A percentile compares a stretch with the other conserved stretches of the same genome.
Conservation (phyloP, 2,113 vertebrate genomes). For the Turdus rufiventris region DNA sequence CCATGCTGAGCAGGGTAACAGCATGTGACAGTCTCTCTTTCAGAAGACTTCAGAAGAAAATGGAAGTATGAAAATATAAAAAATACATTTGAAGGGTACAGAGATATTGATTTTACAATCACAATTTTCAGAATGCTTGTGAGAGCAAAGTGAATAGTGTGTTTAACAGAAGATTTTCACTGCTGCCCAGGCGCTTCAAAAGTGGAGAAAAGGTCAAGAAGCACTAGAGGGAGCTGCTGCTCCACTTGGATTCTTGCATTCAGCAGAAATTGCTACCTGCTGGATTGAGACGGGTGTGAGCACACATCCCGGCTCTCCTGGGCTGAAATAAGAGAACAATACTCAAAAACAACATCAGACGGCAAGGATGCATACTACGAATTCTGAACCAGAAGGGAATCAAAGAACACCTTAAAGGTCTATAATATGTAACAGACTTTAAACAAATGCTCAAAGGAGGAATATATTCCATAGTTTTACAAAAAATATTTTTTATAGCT, state of each 20-base stretch:
- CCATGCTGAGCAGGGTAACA: background rate
- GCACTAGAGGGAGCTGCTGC: slow-evolving; percentile 79
- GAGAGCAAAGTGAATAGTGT: background rate
- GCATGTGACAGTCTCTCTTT: background rate
- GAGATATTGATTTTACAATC: background rate
- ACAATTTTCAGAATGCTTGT: background rate
- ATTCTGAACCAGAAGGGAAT: background rate
- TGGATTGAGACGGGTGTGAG: slow-evolving; percentile 18
- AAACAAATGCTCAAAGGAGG: background rate
- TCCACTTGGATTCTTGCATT: background rate
- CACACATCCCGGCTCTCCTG: background rate
- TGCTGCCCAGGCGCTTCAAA: background rate
- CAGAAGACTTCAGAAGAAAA: background rate
- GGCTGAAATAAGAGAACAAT: slow-evolving; percentile 8
- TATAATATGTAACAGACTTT: slow-evolving; percentile 34
- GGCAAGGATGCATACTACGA: slow-evolving; percentile 10
- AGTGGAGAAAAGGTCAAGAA: background rate
- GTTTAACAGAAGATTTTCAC: background rate
- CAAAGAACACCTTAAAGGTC: slow-evolving; percentile 9
- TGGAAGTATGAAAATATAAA: background rate
- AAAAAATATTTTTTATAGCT: background rate
- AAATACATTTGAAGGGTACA: background rate
- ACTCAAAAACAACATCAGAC: slow-evolving; percentile 20
- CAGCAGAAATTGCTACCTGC: slow-evolving; percentile 1
- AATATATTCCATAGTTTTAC: background rate